Evolutionary conservation across 2,797 vertebrate genomes (phyloP).

Genomic region (Hirundo rustica): DNA sequence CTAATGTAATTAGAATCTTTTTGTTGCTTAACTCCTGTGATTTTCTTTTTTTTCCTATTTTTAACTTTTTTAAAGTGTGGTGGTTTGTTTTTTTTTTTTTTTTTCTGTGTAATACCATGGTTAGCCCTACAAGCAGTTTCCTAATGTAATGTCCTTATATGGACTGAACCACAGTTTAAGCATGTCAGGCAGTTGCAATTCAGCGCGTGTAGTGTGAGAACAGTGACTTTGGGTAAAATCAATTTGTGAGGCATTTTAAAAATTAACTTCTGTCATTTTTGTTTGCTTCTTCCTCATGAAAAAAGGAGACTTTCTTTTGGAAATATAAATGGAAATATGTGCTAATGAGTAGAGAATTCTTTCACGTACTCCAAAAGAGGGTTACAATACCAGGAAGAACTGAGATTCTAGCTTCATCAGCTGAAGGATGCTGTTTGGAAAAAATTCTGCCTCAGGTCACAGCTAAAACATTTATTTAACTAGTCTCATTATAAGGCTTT

Average conservation of each 20-base stretch:
- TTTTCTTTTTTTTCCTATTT: not conserved
- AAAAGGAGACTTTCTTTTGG: not conserved
- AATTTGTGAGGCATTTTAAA: not conserved
- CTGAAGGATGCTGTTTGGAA: not conserved
- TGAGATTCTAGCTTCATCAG: not conserved
- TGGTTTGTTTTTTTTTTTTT: not conserved
- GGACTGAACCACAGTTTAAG: not conserved
- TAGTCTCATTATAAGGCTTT: not conserved
- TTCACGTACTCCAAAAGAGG: not conserved
- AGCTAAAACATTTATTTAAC: slow-evolving; percentile 18
- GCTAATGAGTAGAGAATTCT: not conserved
- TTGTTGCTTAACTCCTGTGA: not conserved
- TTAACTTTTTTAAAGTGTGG: too few species aligned
- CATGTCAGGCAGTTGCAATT: not conserved
- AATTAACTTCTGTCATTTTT: not conserved
- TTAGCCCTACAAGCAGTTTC: not conserved
- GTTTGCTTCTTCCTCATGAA: not conserved
- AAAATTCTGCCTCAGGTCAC: not conserved
- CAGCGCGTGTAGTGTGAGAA: not conserved
- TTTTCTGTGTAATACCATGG: not conserved
- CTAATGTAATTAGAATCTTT: not conserved
- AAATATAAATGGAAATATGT: not conserved
- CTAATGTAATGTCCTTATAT: not conserved
- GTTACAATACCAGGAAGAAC: not conserved
- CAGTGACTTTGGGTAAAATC: not conserved